Evolutionary conservation across 2,113 vertebrate genomes (phyloP).

Genomic region (Channa maculata): DNA sequence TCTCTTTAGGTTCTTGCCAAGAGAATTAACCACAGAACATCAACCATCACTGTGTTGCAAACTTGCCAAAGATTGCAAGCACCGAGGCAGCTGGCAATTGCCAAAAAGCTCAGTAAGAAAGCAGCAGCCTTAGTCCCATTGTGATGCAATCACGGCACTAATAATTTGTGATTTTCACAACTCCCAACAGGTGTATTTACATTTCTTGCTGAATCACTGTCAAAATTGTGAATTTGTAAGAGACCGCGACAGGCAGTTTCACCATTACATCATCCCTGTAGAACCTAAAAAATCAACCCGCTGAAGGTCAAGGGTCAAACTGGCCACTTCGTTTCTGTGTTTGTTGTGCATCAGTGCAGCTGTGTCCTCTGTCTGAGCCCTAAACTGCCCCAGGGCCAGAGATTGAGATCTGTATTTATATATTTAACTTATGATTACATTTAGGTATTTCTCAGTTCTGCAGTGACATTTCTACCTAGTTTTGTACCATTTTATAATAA

Average conservation of each 20-base stretch:
- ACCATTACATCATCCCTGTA: slow-evolving; percentile 37
- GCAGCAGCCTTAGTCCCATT: background rate
- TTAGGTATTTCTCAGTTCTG: slow-evolving; percentile 56
- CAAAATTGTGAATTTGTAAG: slow-evolving; percentile 36
- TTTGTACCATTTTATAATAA: slow-evolving; percentile 79
- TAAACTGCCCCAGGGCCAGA: slow-evolving; percentile 17
- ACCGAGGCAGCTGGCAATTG: background rate
- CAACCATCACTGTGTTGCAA: background rate
- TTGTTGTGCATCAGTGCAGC: slow-evolving; percentile 70
- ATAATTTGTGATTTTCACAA: slow-evolving; percentile 22
- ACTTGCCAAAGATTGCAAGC: background rate
- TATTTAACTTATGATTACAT: slow-evolving; percentile 82
- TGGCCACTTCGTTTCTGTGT: slow-evolving; percentile 44
- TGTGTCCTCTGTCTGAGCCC: slow-evolving; percentile 44
- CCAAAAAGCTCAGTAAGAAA: background rate
- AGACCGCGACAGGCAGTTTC: slow-evolving; percentile 25
- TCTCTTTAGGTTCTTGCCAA: slow-evolving; percentile 81
- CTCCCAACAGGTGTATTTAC: slow-evolving; percentile 25
- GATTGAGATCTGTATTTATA: slow-evolving; percentile 72
- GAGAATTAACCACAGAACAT: slow-evolving; percentile 73
- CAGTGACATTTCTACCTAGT: slow-evolving; percentile 52
- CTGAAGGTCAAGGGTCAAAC: slow-evolving; percentile 45
- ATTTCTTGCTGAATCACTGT: slow-evolving; percentile 28
- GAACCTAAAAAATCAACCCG: slow-evolving; percentile 20
- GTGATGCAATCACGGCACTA: slow-evolving; percentile 10